Evolutionary conservation across 2,797 vertebrate species (phyloP).

Genomic region (Oryzias sinensis): DNA sequence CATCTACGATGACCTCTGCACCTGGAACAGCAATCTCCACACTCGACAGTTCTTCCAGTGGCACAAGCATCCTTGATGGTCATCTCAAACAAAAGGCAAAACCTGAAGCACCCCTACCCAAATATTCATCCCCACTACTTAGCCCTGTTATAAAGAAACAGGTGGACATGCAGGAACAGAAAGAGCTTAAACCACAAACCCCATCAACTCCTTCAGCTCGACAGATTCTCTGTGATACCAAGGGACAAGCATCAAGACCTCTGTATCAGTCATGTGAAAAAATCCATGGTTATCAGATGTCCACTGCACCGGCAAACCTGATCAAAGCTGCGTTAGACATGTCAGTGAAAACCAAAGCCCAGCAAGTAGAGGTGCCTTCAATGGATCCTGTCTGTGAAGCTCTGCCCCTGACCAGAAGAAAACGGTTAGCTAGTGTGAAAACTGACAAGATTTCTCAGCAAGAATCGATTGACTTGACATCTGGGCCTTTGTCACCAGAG

Average conservation of each 20-base stretch:
- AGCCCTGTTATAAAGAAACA: conserved; percentile 30
- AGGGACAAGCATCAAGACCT: conserved; percentile 13
- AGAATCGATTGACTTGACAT: conserved; percentile 61
- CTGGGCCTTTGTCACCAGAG: conserved; percentile 26
- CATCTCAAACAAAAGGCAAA: conserved; percentile 23
- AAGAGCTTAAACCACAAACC: conserved; percentile 20
- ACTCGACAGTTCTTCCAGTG: conserved; percentile 7
- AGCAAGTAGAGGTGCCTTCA: conserved; percentile 37
- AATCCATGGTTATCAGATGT: conserved; percentile 27
- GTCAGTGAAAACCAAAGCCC: conserved; percentile 49
- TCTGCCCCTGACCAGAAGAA: conserved; percentile 60
- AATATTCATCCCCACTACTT: conserved; percentile 7
- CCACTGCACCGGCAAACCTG: conserved; percentile 65
- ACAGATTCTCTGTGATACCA: conserved; percentile 16
- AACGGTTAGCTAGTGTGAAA: conserved; percentile 17
- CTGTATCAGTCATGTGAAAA: conserved; percentile 22
- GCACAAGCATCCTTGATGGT: conserved; percentile 8
- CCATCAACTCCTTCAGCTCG: conserved; percentile 7
- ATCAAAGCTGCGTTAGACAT: conserved; percentile 68
- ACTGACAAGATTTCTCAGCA: conserved; percentile 17
- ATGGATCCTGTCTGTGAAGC: conserved; percentile 54
- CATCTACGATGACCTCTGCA: conserved; percentile 45
- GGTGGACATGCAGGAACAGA: conserved; percentile 11
- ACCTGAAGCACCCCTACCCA: conserved; percentile 5
- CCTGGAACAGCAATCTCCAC: conserved; percentile 37